phyloP scores from a whole-genome alignment of 2,888 invertebrate genomes.

The Elysia crispata region DNA sequence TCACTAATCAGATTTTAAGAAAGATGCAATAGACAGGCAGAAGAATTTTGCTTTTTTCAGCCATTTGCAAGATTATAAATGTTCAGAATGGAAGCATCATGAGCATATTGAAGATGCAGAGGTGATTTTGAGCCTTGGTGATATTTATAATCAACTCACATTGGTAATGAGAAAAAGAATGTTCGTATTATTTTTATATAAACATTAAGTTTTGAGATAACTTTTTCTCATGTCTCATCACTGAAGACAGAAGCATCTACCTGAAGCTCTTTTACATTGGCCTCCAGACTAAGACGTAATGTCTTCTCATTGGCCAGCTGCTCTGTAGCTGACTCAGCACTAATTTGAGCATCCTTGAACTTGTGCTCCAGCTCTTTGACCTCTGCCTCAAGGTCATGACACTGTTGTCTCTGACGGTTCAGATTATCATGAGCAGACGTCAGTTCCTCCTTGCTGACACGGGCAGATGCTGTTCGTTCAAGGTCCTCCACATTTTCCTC shows the following conservation, averaged over 20 bases:
- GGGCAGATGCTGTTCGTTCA: constrained; percentile 15
- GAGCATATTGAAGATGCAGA: no score
- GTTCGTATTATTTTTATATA: no score
- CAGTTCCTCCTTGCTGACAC: constrained; percentile 39
- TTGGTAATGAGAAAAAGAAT: no score
- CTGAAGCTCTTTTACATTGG: constrained; percentile 61
- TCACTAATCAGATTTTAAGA: no score
- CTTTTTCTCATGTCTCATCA: no score
- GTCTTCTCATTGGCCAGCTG: constrained; percentile 53
- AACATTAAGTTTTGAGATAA: no score
- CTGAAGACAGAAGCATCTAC: constrained; percentile 2
- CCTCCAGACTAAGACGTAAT: constrained; percentile 55
- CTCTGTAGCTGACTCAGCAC: constrained; percentile 30
- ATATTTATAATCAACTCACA: no score
- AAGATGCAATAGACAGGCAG: no score
- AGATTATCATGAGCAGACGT: constrained; percentile 25
- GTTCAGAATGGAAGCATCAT: no score
- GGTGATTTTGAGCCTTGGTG: no score
- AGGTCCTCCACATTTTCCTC: constrained; percentile 29
- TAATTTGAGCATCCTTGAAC: constrained; percentile 54
- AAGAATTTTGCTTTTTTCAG: no score
- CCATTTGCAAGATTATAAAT: no score
- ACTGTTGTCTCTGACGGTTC: constrained; percentile 18
- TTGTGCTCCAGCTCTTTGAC: constrained; percentile 58
- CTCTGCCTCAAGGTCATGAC: constrained; percentile 55